Percentiles rank a stretch among this genome's conserved stretches.
Conservation (phyloP, 2,113 vertebrate species). For the Gambusia holbrooki region DNA sequence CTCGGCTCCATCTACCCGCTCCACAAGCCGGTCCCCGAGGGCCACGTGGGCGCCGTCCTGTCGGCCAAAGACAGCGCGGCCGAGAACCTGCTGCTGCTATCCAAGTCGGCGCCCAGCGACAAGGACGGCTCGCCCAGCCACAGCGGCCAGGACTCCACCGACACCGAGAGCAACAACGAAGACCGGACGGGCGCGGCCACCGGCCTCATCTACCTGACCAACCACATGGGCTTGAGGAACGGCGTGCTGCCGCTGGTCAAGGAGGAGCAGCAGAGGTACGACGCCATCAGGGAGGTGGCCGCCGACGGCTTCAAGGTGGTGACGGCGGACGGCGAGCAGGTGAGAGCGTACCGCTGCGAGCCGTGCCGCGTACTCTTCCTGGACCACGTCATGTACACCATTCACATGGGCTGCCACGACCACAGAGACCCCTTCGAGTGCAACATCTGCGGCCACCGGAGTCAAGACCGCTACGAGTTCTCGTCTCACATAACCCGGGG, state of each 20-base stretch:
- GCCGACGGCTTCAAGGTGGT: slow-evolving; percentile 92
- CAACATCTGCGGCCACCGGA: slow-evolving; percentile 97
- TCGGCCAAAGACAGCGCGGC: slow-evolving; percentile 91
- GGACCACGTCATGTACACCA: slow-evolving; percentile 99
- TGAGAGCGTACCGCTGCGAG: slow-evolving; percentile 92
- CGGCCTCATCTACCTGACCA: slow-evolving; percentile 96
- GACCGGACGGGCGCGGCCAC: slow-evolving; percentile 80
- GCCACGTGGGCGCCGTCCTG: slow-evolving; percentile 72
- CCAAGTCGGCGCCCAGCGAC: slow-evolving; percentile 92
- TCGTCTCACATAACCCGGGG: slow-evolving; percentile 97
- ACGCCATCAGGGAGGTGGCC: slow-evolving; percentile 84
- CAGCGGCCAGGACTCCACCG: slow-evolving; percentile 97
- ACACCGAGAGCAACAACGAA: slow-evolving; percentile 96
- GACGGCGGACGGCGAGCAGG: slow-evolving; percentile 87
- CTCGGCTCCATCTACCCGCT: slow-evolving; percentile 88
- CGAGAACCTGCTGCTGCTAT: slow-evolving; percentile 94
- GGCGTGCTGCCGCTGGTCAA: slow-evolving; percentile 89
- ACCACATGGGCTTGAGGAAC: slow-evolving; percentile 91
- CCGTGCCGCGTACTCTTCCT: slow-evolving; percentile 96
- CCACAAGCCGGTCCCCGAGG: slow-evolving; percentile 84
- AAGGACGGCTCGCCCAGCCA: slow-evolving; percentile 93
- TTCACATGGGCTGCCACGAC: slow-evolving; percentile 99
- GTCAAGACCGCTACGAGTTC: slow-evolving; percentile 98
- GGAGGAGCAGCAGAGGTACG: slow-evolving; percentile 90
- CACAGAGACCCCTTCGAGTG: slow-evolving; percentile 98